phyloP scores from a whole-genome alignment of 1,140 invertebrate species.

The Dendroctonus ponderosae region DNA sequence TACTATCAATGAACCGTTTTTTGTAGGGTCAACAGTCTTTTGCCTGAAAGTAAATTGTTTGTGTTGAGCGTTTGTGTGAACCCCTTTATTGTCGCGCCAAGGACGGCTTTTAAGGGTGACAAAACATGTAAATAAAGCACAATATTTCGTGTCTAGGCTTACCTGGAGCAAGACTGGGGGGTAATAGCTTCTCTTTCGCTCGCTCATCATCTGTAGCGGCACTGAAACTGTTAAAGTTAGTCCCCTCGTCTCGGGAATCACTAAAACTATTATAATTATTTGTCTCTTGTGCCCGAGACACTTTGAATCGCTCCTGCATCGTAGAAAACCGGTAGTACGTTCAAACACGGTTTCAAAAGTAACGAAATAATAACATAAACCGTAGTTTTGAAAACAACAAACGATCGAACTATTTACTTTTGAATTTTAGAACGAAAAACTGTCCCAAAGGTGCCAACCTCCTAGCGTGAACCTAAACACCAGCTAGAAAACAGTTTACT shows the following conservation, averaged over 20 bases:
- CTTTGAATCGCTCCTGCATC: slow-evolving; percentile 33
- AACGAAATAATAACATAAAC: too few relatives aligned
- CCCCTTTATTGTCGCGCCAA: too few relatives aligned
- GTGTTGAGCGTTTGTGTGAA: too few relatives aligned
- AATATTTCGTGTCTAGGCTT: too few relatives aligned
- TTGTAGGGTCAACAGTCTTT: too few relatives aligned
- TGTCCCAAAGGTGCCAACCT: slow-evolving; percentile 29
- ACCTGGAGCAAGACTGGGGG: background rate
- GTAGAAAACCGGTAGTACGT: slow-evolving; percentile 5
- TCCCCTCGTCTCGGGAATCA: slow-evolving; percentile 22
- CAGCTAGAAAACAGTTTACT: slow-evolving; percentile 29
- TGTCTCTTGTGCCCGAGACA: slow-evolving; percentile 23
- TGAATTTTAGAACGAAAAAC: slow-evolving; percentile 17
- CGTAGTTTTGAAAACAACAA: background rate
- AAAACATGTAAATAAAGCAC: too few relatives aligned
- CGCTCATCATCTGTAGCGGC: slow-evolving; percentile 17
- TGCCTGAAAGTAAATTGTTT: too few relatives aligned
- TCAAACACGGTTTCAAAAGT: too few relatives aligned
- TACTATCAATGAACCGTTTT: too few relatives aligned
- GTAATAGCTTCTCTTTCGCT: slow-evolving; percentile 28
- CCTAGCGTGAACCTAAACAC: slow-evolving; percentile 19
- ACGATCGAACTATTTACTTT: slow-evolving; percentile 15
- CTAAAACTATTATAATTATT: slow-evolving; percentile 32
- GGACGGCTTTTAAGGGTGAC: too few relatives aligned
- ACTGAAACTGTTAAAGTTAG: slow-evolving; percentile 22